A percentile compares a stretch with the other conserved stretches of the same genome.
Conservation (phyloP, 2,888 invertebrate genomes). For the Chymomyza fuscimana region DNA sequence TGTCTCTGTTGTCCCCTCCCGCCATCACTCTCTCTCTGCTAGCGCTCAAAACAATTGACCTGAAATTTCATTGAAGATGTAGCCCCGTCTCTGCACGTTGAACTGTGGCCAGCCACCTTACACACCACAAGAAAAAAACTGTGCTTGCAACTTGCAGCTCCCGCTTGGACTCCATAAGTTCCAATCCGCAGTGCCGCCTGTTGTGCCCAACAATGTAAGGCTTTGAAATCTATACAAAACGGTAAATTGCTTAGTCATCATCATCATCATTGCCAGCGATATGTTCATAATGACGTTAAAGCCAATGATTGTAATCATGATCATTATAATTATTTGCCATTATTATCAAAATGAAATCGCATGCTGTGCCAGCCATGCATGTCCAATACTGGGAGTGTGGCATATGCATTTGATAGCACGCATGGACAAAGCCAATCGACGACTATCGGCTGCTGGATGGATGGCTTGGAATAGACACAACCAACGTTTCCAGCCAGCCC, state of each 20-base stretch:
- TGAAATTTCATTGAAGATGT: slow-evolving; percentile 73
- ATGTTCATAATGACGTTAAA: slow-evolving; percentile 10
- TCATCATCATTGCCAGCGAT: slow-evolving; percentile 38
- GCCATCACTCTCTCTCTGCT: slow-evolving; percentile 38
- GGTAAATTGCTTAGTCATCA: slow-evolving; percentile 72
- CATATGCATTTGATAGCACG: slow-evolving; percentile 20
- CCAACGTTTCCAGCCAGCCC: slow-evolving; percentile 33
- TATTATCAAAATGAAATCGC: slow-evolving; percentile 75
- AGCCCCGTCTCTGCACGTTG: slow-evolving; percentile 35
- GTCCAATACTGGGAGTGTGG: slow-evolving; percentile 24
- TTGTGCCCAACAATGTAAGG: slow-evolving; percentile 23
- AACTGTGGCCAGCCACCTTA: slow-evolving; percentile 49
- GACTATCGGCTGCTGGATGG: not conserved
- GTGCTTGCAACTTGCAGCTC: slow-evolving; percentile 13
- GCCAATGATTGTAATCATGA: slow-evolving; percentile 72
- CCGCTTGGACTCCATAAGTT: not conserved
- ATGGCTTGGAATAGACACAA: not conserved
- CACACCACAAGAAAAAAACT: slow-evolving; percentile 3
- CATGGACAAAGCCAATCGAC: slow-evolving; percentile 32
- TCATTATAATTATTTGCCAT: slow-evolving; percentile 75
- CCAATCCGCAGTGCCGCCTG: not conserved
- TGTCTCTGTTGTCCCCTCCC: slow-evolving; percentile 18
- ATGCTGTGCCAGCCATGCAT: slow-evolving; percentile 41
- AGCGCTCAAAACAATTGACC: slow-evolving; percentile 69
- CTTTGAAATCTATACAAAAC: slow-evolving; percentile 66